Base-by-base conservation (phyloP, 2,888 invertebrate species). In the Tuberolachnus salignus region DNA sequence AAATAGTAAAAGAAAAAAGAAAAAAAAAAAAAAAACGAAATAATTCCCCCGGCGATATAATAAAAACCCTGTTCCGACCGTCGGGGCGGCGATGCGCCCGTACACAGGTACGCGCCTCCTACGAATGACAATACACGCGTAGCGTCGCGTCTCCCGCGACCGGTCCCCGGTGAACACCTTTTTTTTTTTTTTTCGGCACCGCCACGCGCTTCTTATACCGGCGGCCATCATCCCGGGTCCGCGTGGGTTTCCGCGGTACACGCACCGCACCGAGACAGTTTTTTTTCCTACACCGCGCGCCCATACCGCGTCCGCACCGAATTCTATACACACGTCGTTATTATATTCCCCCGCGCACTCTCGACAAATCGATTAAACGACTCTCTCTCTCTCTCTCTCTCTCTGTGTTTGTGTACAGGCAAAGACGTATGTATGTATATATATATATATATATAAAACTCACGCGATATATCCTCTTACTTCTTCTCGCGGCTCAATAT, bases 351-450 rank as follows among this genome's bases (percentile, higher is more conserved):
- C n/a, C n/a, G 11, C 46, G 34, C 19, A n/a, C 19, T 19, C 70
- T 19, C 70, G 55, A 70, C 55, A 70, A 70, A 70, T 70, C 70
- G 70, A 70, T 70, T 70, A 57, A 55, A 44, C 26, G 6, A 34
- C 34, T 44, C 55, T 16, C 42, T 9, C 10, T 21, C 69, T 51
- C 14, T 14, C 9, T 19, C n/a, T n/a, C n/a, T n/a, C n/a, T n/a
- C n/a, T n/a, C n/a, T n/a, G n/a, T n/a, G n/a, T n/a, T n/a, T n/a
- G n/a, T n/a, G n/a, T n/a, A n/a, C n/a, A n/a, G n/a, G 23, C 67
- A 8, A 19, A 3, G 21, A 14, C 46, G 16, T 8, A 8, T 1
- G 16, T 21, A 6, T 11, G 21, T 55, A 19, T 19, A 26, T 19
- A n/a, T n/a, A n/a, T 46, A 21, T 16, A 46, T 46, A 10, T 61